Percentiles rank a stretch among this genome's conserved stretches.
These are phyloP conservation scores for Perognathus longimembris DNA, from an alignment of 2,113 vertebrate genomes.

Conservation along the genomic window DNA sequence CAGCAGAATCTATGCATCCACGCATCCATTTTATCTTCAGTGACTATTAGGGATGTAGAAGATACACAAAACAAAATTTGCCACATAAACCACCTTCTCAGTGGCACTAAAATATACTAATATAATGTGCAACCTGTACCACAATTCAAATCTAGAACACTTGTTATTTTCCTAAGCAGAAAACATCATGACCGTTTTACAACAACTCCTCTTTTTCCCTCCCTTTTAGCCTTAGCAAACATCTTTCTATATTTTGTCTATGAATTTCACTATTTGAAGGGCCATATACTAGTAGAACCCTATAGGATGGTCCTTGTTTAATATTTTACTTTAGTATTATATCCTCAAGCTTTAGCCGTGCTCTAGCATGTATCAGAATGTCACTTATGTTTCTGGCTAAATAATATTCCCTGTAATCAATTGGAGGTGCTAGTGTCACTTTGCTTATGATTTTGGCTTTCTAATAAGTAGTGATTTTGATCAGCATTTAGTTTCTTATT, in stretches of 20 bases:
- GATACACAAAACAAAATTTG: background rate
- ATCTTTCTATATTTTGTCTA: background rate
- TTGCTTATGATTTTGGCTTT: background rate
- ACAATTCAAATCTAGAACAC: background rate
- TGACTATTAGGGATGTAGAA: background rate
- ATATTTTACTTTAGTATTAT: background rate
- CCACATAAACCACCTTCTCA: background rate
- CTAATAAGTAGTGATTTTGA: background rate
- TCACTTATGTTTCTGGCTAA: background rate
- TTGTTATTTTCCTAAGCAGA: background rate
- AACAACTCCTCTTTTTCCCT: background rate
- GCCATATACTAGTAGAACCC: background rate
- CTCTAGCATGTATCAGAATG: background rate
- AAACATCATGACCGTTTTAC: background rate
- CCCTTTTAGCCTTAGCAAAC: background rate
- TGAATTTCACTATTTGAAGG: background rate
- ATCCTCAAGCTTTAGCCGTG: too few relatives aligned
- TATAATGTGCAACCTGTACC: background rate
- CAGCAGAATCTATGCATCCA: background rate
- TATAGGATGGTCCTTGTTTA: background rate
- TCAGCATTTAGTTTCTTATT: background rate
- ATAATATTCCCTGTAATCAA: background rate
- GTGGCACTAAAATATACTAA: background rate
- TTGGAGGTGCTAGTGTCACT: background rate
- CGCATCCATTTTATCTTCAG: background rate